phyloP scores from a whole-genome alignment of 2,113 vertebrate genomes.

The Theropithecus gelada region DNA sequence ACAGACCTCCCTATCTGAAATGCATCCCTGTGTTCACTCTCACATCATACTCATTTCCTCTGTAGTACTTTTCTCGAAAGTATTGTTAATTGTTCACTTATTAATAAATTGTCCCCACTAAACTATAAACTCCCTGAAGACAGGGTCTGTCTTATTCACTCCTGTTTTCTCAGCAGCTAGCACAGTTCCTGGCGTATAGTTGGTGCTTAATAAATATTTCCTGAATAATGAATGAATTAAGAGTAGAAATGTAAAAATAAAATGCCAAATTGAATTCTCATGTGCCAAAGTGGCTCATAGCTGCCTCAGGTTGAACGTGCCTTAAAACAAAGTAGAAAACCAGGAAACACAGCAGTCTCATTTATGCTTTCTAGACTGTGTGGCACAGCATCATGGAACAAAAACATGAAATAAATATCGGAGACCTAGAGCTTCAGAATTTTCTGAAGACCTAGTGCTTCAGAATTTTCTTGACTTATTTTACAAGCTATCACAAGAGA shows the following conservation, averaged over 20 bases:
- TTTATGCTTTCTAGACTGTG: neutral
- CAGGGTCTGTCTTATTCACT: neutral
- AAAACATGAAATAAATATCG: neutral
- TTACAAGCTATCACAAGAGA: neutral
- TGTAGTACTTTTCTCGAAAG: neutral
- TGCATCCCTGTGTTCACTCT: neutral
- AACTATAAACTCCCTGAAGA: neutral
- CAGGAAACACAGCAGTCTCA: neutral
- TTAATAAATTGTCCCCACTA: neutral
- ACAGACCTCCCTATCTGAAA: neutral
- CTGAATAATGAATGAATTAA: neutral
- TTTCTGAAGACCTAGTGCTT: neutral
- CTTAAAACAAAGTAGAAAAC: neutral
- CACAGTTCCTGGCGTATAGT: neutral
- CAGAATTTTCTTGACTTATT: neutral
- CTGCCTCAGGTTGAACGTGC: neutral
- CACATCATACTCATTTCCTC: neutral
- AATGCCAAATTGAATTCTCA: neutral
- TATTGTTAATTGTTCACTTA: neutral
- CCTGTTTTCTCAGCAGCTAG: neutral
- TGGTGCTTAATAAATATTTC: neutral
- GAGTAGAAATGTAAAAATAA: neutral
- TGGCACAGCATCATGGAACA: fast-evolving
- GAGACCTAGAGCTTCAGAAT: neutral
- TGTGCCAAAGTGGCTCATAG: neutral